Evolutionary conservation across 1,140 invertebrate species (phyloP), one percentile per base, ranked within the genome.

Genomic region (Venustaconcha ellipsiformis): DNA sequence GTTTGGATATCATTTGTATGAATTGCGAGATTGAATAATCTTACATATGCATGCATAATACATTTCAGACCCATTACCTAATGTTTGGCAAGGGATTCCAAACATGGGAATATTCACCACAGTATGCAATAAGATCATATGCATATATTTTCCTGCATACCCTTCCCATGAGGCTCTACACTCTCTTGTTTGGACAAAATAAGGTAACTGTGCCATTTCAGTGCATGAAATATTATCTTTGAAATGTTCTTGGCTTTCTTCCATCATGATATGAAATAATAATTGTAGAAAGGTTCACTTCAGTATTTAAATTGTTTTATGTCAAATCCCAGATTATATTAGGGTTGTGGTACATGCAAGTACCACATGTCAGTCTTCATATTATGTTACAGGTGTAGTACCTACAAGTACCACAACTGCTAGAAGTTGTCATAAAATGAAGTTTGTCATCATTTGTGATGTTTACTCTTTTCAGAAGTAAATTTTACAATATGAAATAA

Each of bases 21-120:
- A 13, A 14, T 48, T 67, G 12, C 15, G 0, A 26, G 8, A 23
- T n/a, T 23, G 12, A 30, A 3, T 26, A 13, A 30, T 20, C 12
- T 13, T 23, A 37, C 48, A 67, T 23, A 23, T 23, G 65, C 48
- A 67, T 67, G 23, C 18, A 30, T 11, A 26, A 30, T 23, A 18
- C 59, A 83, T 92, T 92, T 76, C 89, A 96, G 95, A 92, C 92
- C 81, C 95, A 96, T 88, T 94, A 92, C 84, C 84, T 96, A 65
- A 83, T 99, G 26, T 97, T 96, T 89, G 95, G 95, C 18, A 94
- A 92, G 87, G 97, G 98, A 14, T 93, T 99, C 80, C 98, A 99
- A 92, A 99, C 99, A 66, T 99, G 98, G 99, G 99, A 99, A 90
- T 99, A 99, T 89, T 98, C 97, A 84, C 97, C 98, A 20, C 90